Percentiles rank a stretch among this genome's conserved stretches.
Evolutionary conservation across 2,888 invertebrate genomes (phyloP).

Genomic region (Stenodera caucasica): DNA sequence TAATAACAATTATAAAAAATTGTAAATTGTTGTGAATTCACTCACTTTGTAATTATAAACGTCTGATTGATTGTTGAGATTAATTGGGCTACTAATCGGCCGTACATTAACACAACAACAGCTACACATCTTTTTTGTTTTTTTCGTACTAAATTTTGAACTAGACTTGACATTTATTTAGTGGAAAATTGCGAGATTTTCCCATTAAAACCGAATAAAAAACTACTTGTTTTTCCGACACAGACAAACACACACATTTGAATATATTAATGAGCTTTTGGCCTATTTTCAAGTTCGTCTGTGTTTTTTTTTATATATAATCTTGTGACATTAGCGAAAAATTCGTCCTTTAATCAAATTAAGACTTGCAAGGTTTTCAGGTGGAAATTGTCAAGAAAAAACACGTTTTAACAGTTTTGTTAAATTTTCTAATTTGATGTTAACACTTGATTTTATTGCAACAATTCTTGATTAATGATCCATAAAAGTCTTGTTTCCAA

Average conservation of each 20-base stretch:
- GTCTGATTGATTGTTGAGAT: slow-evolving; percentile 75
- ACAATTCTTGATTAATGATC: neutral
- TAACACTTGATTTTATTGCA: neutral
- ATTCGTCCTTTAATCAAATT: slow-evolving; percentile 1
- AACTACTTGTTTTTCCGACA: slow-evolving; percentile 12
- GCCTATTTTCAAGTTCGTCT: slow-evolving; percentile 30
- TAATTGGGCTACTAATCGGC: slow-evolving; percentile 77
- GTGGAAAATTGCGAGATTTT: no score
- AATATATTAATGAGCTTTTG: slow-evolving; percentile 30
- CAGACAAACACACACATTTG: slow-evolving; percentile 23
- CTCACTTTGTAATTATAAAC: slow-evolving; percentile 61
- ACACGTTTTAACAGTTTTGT: neutral
- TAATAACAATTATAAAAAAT: neutral
- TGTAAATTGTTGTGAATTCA: slow-evolving; percentile 2
- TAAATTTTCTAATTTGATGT: no score
- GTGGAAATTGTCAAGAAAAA: neutral
- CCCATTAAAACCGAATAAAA: no score
- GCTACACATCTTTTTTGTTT: slow-evolving; percentile 54
- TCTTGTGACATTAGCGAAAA: slow-evolving; percentile 16
- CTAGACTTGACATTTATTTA: neutral
- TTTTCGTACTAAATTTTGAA: neutral
- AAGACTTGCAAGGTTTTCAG: slow-evolving; percentile 8
- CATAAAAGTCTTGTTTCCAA: no score
- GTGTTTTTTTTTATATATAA: slow-evolving; percentile 28
- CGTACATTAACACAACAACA: slow-evolving; percentile 70